Evolutionary conservation across 2,797 vertebrate genomes (phyloP).

Genomic region (Gambusia yucatana): DNA sequence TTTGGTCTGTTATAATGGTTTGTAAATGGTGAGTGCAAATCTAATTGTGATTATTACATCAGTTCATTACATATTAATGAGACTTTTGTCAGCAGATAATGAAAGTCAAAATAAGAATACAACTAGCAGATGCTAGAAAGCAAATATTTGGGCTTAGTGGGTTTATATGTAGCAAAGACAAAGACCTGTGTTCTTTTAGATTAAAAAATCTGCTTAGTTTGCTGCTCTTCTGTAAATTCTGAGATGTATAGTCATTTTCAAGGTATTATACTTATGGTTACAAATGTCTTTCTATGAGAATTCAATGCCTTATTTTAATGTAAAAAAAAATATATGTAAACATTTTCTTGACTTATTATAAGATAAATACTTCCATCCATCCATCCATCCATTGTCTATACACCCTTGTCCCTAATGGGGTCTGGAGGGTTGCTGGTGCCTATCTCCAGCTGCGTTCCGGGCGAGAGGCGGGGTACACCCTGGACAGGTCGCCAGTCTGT

Average conservation of each 20-base stretch:
- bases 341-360: too few relatives aligned
- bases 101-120: constrained; percentile 45
- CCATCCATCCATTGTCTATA: too few relatives aligned
- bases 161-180: background rate
- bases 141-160: background rate
- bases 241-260: background rate
- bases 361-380: too few relatives aligned
- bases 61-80: constrained; percentile 73
- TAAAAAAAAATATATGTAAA: too few relatives aligned
- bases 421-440: too few relatives aligned
- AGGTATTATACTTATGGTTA: background rate
- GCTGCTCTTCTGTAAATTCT: background rate
- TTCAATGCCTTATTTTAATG: background rate
- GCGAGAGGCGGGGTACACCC: too few relatives aligned
- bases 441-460: too few relatives aligned
- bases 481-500: too few relatives aligned
- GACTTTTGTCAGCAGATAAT: constrained; percentile 50
- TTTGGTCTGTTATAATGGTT: constrained; percentile 67
- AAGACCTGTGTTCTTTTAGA: background rate
- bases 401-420: too few relatives aligned
- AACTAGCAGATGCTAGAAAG: constrained; percentile 26
- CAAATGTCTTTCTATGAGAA: background rate
- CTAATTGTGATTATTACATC: constrained; percentile 74
- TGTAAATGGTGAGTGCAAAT: constrained; percentile 72
- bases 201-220: background rate